Evolutionary conservation across 2,113 vertebrate genomes (phyloP).

Genomic region (Grallaria varia): DNA sequence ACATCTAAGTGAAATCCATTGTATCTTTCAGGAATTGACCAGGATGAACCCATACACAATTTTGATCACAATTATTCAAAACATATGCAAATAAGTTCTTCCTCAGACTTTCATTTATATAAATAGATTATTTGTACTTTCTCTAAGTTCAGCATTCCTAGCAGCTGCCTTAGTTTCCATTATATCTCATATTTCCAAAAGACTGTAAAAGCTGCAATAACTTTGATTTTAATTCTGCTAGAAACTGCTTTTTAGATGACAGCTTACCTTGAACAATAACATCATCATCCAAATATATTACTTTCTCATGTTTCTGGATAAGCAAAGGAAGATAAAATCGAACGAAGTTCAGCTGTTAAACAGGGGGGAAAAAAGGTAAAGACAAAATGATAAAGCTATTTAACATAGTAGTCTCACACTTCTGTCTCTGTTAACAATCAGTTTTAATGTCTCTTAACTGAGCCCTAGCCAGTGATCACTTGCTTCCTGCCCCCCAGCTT

Average conservation of each 20-base stretch:
- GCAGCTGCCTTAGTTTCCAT: neutral
- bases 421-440: neutral
- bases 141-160: neutral
- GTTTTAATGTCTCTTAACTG: neutral
- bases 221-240: neutral
- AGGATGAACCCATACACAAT: neutral
- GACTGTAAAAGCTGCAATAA: neutral
- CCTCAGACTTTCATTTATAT: neutral
- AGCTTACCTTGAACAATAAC: slow-evolving; percentile 92
- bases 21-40: neutral
- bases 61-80: neutral
- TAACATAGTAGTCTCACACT: neutral
- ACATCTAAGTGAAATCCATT: neutral
- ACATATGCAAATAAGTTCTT: neutral
- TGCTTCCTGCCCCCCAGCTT: neutral
- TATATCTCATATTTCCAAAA: neutral
- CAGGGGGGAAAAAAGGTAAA: neutral
- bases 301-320: slow-evolving; percentile 83
- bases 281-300: slow-evolving; percentile 95
- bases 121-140: neutral
- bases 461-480: neutral
- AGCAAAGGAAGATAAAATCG: slow-evolving; percentile 93
- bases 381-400: neutral
- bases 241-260: neutral
- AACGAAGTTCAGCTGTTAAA: slow-evolving; percentile 91